Evolutionary conservation across 2,113 vertebrate species (phyloP), one percentile per base, ranked within the genome.

Genomic region (Oophaga pumilio): DNA sequence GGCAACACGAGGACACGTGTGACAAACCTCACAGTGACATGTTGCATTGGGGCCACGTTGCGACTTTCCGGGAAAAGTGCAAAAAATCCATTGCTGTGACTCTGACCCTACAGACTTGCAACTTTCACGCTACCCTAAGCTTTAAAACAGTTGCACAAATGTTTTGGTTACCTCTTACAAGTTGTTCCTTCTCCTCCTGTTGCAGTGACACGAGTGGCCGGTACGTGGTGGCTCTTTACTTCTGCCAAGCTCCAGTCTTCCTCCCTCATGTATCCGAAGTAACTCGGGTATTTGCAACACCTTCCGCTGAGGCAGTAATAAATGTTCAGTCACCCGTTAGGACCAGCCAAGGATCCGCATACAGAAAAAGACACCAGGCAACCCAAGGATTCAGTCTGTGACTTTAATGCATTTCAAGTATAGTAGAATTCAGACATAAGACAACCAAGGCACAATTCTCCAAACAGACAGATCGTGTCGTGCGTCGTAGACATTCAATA

Each of bases 381-480:
- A 20, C 8, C 14, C 6, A 14, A 20, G 59, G 20, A 59, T 26
- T 79, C 15, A 24, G 28, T 86, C 26, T 56, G 66, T 68, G 64
- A 60, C 17, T 24, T 62, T 78, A 86, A 49, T 78, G 76, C 57
- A 64, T 78, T 88, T 88, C 86, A 88, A 88, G 86, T 88, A 88
- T 83, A 88, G 69, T 28, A 83, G 57, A 88, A 83, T 66, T 83
- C 57, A 88, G 79, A 88, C 86, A 88, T 53, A 76, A 76, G 71
- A 83, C 81, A 88, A 60, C 80, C 79, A 88, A 88, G 86, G 86
- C 86, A 88, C 86, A 88, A 83, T 71, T 88, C 71, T 88, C 69
- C 28, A 88, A 62, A 88, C 69, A 73, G 49, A 88, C 86, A 83
- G 20, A 66, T 53, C 24, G 15, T 83, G 56, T 66, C 76, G 56